Conservation (phyloP, 2,888 invertebrate genomes). For the Drosophila mulleri region DNA sequence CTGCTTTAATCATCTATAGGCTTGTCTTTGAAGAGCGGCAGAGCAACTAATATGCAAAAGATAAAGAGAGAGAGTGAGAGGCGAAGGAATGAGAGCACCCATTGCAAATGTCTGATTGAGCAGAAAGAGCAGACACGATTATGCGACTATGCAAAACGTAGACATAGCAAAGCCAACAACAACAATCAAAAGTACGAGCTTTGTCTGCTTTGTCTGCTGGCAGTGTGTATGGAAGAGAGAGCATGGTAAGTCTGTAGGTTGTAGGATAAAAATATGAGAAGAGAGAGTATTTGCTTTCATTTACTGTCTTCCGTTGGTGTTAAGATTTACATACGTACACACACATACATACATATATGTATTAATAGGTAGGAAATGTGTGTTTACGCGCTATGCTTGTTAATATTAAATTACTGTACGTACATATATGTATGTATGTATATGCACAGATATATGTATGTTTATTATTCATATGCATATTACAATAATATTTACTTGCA, state of each 20-base stretch:
- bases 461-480: background rate
- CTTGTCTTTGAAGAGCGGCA: background rate
- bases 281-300: background rate
- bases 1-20: background rate
- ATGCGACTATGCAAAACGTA: background rate
- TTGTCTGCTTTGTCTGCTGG: background rate
- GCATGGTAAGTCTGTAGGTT: background rate
- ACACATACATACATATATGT: no score
- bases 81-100: background rate
- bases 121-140: background rate
- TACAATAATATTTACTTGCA: background rate
- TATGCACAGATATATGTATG: background rate
- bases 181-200: background rate
- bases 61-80: no score
- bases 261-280: background rate
- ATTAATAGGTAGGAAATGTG: background rate
- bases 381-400: background rate
- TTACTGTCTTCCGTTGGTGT: background rate
- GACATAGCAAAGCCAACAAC: background rate
- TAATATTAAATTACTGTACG: background rate
- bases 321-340: background rate
- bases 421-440: no score
- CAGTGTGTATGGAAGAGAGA: background rate
- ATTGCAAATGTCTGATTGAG: background rate
- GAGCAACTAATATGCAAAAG: constrained; percentile 2